Conservation (phyloP, 2,888 invertebrate species). For the Pimpla rufipes region DNA sequence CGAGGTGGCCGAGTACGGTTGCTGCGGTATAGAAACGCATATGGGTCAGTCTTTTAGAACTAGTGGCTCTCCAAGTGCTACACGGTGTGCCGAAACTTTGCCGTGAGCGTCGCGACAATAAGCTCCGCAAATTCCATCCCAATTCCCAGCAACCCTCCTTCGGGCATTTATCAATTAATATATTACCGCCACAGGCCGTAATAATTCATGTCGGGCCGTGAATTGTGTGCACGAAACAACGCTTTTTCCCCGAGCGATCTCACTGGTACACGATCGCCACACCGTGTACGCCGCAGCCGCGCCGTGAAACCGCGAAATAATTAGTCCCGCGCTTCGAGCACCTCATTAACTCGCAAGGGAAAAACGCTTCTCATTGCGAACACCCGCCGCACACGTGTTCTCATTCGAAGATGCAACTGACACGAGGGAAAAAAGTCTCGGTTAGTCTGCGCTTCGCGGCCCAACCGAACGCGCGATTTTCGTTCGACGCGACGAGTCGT, state of each 20-base stretch:
- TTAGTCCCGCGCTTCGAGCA: constrained; percentile 77
- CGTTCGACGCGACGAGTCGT: constrained; percentile 18
- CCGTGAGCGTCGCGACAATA: background rate
- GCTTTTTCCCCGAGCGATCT: background rate
- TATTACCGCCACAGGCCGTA: background rate
- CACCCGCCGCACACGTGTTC: constrained; percentile 40
- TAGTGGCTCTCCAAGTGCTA: background rate
- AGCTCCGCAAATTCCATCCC: background rate
- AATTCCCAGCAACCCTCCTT: background rate
- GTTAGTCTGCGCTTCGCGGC: constrained; percentile 49
- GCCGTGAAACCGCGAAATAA: constrained; percentile 72
- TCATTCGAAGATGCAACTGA: constrained; percentile 55
- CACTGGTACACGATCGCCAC: constrained; percentile 31
- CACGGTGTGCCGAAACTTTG: constrained; percentile 35
- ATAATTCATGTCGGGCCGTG: background rate
- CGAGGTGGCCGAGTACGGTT: background rate
- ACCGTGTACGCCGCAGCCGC: constrained; percentile 20
- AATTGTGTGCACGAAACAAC: background rate
- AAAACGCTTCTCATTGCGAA: constrained; percentile 42
- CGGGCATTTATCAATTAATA: background rate
- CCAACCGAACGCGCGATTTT: constrained; percentile 38
- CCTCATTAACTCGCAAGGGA: constrained; percentile 77
- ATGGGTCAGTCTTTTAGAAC: constrained; percentile 50
- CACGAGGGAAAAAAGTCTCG: constrained; percentile 47
- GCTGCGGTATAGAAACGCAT: constrained; percentile 40